These are phyloP conservation scores for Metacarcinus magister DNA, from an alignment of 2,888 invertebrate genomes.

Conservation along the genomic window DNA sequence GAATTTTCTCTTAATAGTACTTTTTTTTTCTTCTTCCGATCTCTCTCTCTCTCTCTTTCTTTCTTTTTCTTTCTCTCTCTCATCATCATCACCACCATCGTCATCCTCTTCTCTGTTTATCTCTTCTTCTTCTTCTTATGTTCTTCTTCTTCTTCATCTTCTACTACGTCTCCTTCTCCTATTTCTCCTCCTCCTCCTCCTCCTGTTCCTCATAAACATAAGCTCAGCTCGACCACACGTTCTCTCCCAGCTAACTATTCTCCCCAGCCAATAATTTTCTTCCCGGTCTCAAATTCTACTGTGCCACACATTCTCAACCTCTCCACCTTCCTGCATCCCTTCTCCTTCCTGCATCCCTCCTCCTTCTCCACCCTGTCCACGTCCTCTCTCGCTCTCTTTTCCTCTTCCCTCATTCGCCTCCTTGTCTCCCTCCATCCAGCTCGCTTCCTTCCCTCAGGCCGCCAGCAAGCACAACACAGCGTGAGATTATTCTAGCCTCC, in stretches of 20 bases:
- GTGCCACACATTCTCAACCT: neutral
- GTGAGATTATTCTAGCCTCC: slow-evolving; percentile 12
- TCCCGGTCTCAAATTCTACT: neutral
- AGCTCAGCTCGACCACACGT: neutral
- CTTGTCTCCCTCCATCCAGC: no score
- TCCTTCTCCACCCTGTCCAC: neutral
- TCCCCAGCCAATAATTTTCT: slow-evolving; percentile 9
- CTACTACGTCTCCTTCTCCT: neutral
- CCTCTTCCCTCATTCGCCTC: no score
- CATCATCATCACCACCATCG: neutral
- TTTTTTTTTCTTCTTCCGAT: neutral
- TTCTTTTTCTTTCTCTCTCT: slow-evolving; percentile 4
- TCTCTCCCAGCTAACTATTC: slow-evolving; percentile 4
- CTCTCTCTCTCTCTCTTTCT: slow-evolving; percentile 36
- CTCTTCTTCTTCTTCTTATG: neutral
- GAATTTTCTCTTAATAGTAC: neutral
- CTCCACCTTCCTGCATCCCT: neutral
- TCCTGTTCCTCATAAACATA: neutral
- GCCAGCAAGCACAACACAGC: neutral
- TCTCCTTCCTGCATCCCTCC: neutral
- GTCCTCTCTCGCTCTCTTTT: neutral
- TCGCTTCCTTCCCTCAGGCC: neutral
- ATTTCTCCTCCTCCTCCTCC: neutral
- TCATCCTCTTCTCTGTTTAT: neutral
- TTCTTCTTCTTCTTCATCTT: no score